A percentile compares a stretch with the other conserved stretches of the same genome.
Conservation (phyloP, 2,888 invertebrate genomes). For the Pandemis heparana region DNA sequence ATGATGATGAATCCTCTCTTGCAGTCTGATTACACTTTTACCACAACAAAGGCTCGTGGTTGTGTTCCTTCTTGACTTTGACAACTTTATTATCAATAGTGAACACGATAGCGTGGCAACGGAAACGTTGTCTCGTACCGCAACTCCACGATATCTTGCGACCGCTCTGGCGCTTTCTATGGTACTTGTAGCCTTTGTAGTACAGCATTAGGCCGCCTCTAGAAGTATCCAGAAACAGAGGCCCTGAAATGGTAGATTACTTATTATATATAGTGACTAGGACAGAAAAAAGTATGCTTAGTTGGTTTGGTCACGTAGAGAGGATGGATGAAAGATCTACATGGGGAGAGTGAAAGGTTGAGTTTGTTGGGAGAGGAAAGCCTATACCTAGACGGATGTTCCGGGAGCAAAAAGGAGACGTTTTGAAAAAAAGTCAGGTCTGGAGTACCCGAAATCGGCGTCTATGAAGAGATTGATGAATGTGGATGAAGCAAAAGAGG, state of each 20-base stretch:
- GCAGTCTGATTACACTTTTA: background rate
- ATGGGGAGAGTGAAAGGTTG: no score
- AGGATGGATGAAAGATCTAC: no score
- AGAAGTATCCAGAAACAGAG: background rate
- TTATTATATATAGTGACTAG: no score
- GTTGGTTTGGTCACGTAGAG: no score
- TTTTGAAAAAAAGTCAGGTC: no score
- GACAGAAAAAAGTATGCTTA: no score
- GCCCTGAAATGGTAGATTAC: conserved; percentile 9
- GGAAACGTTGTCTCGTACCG: background rate
- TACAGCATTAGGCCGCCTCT: conserved; percentile 18
- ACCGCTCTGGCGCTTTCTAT: conserved; percentile 7
- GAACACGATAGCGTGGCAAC: conserved; percentile 41
- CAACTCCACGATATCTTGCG: conserved; percentile 14
- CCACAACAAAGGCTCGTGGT: background rate
- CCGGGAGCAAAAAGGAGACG: no score
- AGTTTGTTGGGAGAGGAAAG: no score
- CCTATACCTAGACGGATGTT: no score
- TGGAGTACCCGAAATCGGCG: no score
- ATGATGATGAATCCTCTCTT: background rate
- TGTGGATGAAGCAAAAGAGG: no score
- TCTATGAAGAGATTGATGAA: no score
- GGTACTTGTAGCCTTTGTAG: conserved; percentile 25
- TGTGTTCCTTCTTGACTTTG: conserved; percentile 24
- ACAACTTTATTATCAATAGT: conserved; percentile 42